Conservation (phyloP, 2,113 vertebrate species). For the Neolamprologus hecqui region DNA sequence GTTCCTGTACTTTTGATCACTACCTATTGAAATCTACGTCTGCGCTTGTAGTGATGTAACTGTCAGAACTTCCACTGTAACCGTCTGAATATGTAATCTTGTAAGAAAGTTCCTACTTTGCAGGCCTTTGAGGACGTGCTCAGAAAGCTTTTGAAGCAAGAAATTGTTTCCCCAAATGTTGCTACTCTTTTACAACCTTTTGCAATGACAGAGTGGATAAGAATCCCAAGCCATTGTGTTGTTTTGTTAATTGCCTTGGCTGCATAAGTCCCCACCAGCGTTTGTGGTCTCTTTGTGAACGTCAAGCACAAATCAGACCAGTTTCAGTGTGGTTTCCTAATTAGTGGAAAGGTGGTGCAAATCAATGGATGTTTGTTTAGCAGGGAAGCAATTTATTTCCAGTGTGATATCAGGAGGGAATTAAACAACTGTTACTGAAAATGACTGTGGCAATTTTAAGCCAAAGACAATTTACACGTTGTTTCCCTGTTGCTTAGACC, state of each 20-base stretch:
- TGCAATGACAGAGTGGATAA: neutral
- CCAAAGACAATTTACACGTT: constrained; percentile 1
- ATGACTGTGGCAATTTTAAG: neutral
- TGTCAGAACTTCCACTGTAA: neutral
- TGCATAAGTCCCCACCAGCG: neutral
- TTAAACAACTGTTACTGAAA: constrained; percentile 6
- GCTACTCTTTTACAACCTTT: neutral
- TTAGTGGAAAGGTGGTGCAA: neutral
- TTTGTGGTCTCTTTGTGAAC: neutral
- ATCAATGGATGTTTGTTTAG: neutral
- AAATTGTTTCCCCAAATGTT: fast-evolving
- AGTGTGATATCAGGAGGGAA: neutral
- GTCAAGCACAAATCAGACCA: neutral
- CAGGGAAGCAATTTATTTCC: neutral
- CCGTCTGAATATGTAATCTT: neutral
- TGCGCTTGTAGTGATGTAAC: neutral
- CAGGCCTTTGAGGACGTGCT: neutral
- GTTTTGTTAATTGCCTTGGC: neutral
- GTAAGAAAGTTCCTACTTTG: neutral
- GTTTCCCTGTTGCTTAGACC: neutral
- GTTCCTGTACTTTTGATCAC: neutral
- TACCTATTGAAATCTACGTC: neutral
- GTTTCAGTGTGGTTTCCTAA: neutral
- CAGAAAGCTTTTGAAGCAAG: neutral
- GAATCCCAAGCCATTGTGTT: neutral